Evolutionary conservation across 2,797 vertebrate species (phyloP).

Genomic region (Telmatherina bonti): DNA sequence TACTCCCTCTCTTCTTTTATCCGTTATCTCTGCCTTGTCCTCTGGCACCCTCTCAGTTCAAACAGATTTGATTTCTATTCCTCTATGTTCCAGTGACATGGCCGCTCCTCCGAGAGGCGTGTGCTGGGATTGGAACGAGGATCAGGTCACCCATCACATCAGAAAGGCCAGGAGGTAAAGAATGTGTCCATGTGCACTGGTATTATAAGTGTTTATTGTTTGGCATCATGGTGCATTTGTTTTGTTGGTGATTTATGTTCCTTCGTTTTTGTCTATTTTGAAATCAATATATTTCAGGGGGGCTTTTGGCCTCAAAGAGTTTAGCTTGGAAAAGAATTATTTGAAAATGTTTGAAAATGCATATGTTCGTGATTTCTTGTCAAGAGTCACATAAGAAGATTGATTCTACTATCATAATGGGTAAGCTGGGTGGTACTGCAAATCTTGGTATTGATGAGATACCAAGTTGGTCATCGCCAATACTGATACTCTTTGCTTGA

Average conservation of each 20-base stretch:
- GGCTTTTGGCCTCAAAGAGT: constrained; percentile 1
- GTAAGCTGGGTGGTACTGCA: too few species aligned
- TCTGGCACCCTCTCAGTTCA: constrained; percentile 74
- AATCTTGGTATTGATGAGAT: too few species aligned
- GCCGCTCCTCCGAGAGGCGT: constrained; percentile 65
- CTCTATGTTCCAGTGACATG: constrained; percentile 74
- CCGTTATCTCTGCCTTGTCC: constrained; percentile 74
- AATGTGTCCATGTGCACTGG: constrained; percentile 34
- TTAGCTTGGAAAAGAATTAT: neutral
- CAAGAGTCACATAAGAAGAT: neutral
- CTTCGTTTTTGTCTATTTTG: neutral
- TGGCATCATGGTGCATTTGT: constrained; percentile 11
- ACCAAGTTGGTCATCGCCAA: too few species aligned
- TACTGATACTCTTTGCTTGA: too few species aligned
- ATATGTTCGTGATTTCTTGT: neutral
- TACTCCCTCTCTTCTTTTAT: constrained; percentile 75
- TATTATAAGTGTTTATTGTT: constrained; percentile 25
- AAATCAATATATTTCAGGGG: neutral
- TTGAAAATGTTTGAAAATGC: constrained; percentile 1
- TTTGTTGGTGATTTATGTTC: neutral
- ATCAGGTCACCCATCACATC: constrained; percentile 69
- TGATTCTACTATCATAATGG: too few species aligned
- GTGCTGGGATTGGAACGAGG: constrained; percentile 68
- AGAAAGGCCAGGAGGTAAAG: constrained; percentile 60
- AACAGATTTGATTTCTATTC: constrained; percentile 81